Evolutionary conservation across 2,113 vertebrate species (phyloP).

Genomic region (Vanacampus margaritifer): DNA sequence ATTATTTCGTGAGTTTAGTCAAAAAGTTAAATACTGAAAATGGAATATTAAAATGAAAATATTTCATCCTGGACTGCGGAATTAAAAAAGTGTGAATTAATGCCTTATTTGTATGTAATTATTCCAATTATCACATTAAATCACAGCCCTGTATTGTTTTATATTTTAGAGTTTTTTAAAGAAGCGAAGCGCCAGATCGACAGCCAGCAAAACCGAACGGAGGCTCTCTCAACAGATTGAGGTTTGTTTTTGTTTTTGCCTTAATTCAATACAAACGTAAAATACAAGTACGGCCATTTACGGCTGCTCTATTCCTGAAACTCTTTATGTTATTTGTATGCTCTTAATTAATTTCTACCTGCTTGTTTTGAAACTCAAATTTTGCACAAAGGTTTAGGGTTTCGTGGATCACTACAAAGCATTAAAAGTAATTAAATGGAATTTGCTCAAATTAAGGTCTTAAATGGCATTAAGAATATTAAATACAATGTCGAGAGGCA

Average conservation of each 20-base stretch:
- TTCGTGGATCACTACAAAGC: too few species aligned
- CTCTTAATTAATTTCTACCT: too few species aligned
- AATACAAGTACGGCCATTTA: background rate
- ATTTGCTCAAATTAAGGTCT: too few species aligned
- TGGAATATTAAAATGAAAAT: slow-evolving; percentile 3
- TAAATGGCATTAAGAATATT: too few species aligned
- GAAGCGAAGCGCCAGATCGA: slow-evolving; percentile 81
- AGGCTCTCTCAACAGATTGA: slow-evolving; percentile 83
- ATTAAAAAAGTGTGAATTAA: background rate
- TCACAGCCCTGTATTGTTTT: slow-evolving; percentile 18
- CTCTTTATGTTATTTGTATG: background rate
- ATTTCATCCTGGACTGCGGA: background rate
- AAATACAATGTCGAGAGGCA: too few species aligned
- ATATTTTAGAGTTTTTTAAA: slow-evolving; percentile 82
- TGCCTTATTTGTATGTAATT: background rate
- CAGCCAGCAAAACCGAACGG: slow-evolving; percentile 81
- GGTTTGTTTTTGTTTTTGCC: slow-evolving; percentile 26
- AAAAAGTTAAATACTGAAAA: background rate
- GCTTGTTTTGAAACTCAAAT: too few species aligned
- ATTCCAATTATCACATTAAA: background rate
- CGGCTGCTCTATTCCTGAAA: too few species aligned
- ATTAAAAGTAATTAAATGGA: too few species aligned
- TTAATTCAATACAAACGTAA: background rate
- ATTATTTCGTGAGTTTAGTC: background rate
- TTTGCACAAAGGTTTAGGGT: too few species aligned